Base-by-base conservation (phyloP, 2,113 vertebrate genomes). In the Elephantulus edwardii region DNA sequence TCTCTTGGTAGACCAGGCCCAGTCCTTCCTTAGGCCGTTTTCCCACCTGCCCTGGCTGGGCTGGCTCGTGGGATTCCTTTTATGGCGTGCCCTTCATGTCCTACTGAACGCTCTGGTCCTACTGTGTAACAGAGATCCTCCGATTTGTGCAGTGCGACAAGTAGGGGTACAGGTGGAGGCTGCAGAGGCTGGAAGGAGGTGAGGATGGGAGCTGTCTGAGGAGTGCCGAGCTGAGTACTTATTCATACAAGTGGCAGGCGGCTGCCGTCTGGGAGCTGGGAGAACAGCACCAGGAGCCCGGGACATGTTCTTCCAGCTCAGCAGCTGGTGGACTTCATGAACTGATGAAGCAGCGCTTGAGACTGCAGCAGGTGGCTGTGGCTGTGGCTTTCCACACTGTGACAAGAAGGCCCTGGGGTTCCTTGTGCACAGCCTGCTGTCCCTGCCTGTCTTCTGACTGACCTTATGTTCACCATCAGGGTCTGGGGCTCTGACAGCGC, bases 291-390 rank as follows among this genome's bases (percentile, higher is more conserved):
- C n/a, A 30, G 48, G 20, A 6, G 33, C 74, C 82, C 33, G 44
- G 76, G 3, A 7, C 11, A 8, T 26, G 14, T 35, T 50, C 75
- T 88, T 60, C 62, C 42, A 28, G 46, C 52, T 48, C 40, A 35
- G 58, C 72, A 92, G 88, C 92, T 92, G 90, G 88, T 8, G 72
- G 66, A 44, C 68, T 62, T 85, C 79, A 22, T 13, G 62, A 38
- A 14, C 62, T 24, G 79, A 35, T 2, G 4, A 44, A 40, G 56
- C 38, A 46, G 60, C 7, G 4, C 20, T 0, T 0, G 70, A 74
- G 30, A 14, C 77, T 22, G 50, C 46, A 90, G 42, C 93, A 89
- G 71, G 88, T 74, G 84, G 87, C 64, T 22, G 2, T 48, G 84
- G 62, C 76, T 75, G 38, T 70, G 60, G 70, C 71, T 78, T 42